phyloP scores from a whole-genome alignment of 2,113 vertebrate species.

The Leucopternis melanops region DNA sequence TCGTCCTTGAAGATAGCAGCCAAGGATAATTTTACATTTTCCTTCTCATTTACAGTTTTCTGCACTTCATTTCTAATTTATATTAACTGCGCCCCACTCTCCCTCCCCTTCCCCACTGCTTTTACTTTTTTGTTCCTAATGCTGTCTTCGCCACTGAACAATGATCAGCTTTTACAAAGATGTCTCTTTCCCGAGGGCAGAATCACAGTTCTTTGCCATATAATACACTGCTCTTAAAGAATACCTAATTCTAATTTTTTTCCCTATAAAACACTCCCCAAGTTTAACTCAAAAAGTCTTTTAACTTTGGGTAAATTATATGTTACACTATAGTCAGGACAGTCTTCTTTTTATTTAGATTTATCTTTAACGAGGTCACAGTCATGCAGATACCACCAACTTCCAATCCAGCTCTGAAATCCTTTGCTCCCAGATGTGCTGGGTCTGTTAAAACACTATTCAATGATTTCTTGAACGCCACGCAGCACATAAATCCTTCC shows the following conservation, averaged over 20 bases:
- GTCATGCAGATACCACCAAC: not conserved
- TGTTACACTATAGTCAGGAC: not conserved
- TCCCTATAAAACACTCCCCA: not conserved
- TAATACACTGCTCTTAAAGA: not conserved
- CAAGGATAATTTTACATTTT: constrained; percentile 29
- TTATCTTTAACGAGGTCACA: not conserved
- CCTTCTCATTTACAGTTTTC: constrained; percentile 19
- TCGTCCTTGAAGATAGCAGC: not conserved
- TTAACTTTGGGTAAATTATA: not conserved
- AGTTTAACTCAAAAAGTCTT: not conserved
- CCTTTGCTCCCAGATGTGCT: not conserved
- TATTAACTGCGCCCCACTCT: not conserved
- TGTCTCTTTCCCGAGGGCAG: not conserved
- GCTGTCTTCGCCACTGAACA: not conserved
- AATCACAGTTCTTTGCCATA: not conserved
- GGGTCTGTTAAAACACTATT: not conserved
- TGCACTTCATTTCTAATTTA: constrained; percentile 26
- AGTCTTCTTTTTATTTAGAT: not conserved
- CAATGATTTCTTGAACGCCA: not conserved
- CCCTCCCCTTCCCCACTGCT: not conserved
- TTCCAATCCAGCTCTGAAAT: not conserved
- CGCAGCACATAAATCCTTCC: not conserved
- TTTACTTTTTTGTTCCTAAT: not conserved
- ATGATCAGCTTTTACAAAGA: not conserved
- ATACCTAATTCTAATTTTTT: not conserved